Percentiles rank a stretch among this genome's conserved stretches.
These are phyloP conservation scores for Drosophila suboccidentalis DNA, from an alignment of 2,888 invertebrate species.

Conservation along the genomic window DNA sequence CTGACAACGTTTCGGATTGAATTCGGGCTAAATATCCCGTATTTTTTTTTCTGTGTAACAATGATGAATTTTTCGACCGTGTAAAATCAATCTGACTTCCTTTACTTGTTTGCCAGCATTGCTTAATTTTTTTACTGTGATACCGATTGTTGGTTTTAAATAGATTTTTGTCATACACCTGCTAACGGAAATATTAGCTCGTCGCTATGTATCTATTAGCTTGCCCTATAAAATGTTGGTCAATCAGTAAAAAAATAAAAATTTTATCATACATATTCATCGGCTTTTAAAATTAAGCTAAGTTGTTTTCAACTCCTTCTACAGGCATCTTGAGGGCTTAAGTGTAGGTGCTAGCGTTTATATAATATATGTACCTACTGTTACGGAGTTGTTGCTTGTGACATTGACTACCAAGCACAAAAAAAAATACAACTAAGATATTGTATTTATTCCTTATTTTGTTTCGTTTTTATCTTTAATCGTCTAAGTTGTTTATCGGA, in stretches of 20 bases:
- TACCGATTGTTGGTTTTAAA: background rate
- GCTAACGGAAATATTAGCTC: background rate
- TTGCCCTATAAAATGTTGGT: background rate
- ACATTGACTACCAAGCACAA: conserved; percentile 67
- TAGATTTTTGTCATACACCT: background rate
- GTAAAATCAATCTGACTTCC: no score
- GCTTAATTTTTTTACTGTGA: background rate
- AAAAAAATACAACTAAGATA: conserved; percentile 47
- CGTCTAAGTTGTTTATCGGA: conserved; percentile 44
- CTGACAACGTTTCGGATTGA: no score
- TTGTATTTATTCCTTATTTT: background rate
- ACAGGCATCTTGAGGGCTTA: background rate
- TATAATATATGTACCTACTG: conserved; percentile 16
- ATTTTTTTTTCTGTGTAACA: no score
- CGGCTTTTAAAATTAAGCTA: background rate
- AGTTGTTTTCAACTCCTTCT: background rate
- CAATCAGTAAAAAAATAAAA: background rate
- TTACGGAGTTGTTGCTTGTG: conserved; percentile 38
- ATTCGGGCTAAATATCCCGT: no score
- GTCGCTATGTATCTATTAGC: background rate
- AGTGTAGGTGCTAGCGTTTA: conserved; percentile 18
- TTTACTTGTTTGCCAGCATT: no score
- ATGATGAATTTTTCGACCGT: no score
- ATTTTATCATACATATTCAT: conserved; percentile 27
- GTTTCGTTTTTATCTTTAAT: conserved; percentile 30